Base-by-base conservation (phyloP, 2,797 vertebrate species). In the Moxostoma hubbsi region DNA sequence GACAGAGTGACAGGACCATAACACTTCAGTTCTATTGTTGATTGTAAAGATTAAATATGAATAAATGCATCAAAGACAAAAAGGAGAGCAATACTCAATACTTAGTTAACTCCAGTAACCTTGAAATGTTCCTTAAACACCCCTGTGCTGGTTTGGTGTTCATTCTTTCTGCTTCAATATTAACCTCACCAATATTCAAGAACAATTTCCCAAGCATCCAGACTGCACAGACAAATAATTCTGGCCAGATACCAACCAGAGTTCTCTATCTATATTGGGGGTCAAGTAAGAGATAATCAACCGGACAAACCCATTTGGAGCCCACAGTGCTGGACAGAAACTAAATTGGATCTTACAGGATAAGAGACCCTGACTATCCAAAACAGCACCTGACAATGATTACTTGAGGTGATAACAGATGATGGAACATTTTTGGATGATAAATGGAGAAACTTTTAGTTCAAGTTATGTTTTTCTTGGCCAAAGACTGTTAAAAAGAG, bases 271-370 rank as follows among this genome's bases (percentile, higher is more conserved):
- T 50, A 45, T 59, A 54, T 50, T 59, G 61, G 16, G 47, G 15
- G 5, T 68, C 74, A 72, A 72, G 47, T 45, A 51, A 72, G 24
- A 13, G 43, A 4, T 61, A 77, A 82, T 67, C 45, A 67, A 73
- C 73, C 57, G 45, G 68, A 74, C 72, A 49, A 69, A 18, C 11
- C 57, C 10, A 63, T 81, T 75, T 63, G 65, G 57, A 75, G 47
- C 61, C 15, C 62, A 59, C 63, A 49, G 54, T 57, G 59, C 74
- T 58, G 54, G 59, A 76, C 62, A 76, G 73, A 46, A 67, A 71
- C 66, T 81, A 71, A 72, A 81, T 81, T 57, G 67, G 67, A 81
- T 76, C 73, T 73, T 63, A 36, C 51, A 66, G 16, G 46, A 79
- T 71, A 77, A 73, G 69, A 46, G 49, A 7, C 59, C 8, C 15